Conservation (phyloP, 2,113 vertebrate genomes). For the Chloebia gouldiae region DNA sequence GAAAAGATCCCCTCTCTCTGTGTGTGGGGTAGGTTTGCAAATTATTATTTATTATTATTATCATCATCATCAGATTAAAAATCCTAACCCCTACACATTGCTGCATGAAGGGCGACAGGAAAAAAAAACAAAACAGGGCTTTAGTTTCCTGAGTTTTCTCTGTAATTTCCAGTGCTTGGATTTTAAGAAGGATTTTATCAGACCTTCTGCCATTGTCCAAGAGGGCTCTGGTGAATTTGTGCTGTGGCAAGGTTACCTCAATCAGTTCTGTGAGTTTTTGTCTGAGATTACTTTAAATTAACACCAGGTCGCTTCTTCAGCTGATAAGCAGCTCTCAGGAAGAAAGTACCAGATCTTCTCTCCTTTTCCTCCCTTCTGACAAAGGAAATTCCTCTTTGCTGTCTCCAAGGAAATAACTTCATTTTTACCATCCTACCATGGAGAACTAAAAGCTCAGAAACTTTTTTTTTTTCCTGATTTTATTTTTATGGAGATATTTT, state of each 20-base stretch:
- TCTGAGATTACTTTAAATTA: neutral
- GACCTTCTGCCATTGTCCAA: too few relatives aligned
- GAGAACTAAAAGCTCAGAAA: neutral
- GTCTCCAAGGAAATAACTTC: neutral
- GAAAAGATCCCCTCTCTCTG: rapidly evolving
- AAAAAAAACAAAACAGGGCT: neutral
- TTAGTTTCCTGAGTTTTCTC: neutral
- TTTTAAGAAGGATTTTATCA: neutral
- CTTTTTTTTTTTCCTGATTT: neutral
- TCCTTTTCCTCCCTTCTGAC: neutral
- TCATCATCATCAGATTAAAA: neutral
- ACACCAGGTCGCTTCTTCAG: neutral
- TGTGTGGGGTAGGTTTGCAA: neutral
- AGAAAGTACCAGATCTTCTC: neutral
- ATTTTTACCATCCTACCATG: neutral
- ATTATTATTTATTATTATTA: neutral
- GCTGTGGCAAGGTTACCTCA: neutral
- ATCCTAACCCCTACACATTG: neutral
- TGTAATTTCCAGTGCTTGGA: neutral
- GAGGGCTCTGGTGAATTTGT: neutral
- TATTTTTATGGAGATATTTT: neutral
- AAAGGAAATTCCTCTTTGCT: neutral
- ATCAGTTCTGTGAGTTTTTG: neutral
- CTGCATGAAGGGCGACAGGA: neutral
- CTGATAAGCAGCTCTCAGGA: neutral